phyloP scores from a whole-genome alignment of 2,888 invertebrate species.

The Plagiodera versicolora region DNA sequence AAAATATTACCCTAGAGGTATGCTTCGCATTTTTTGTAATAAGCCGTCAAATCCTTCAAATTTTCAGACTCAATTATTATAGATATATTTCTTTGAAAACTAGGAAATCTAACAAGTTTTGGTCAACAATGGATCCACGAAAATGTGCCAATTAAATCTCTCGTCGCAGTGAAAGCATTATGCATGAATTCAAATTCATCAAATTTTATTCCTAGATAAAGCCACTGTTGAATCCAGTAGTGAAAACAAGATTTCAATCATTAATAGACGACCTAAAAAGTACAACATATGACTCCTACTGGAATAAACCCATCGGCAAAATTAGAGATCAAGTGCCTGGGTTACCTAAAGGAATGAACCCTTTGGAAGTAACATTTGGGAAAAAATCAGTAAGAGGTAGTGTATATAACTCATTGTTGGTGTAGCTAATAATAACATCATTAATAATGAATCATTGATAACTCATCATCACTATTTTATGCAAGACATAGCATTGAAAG shows the following conservation, averaged over 20 bases:
- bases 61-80: too few relatives aligned
- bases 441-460: neutral
- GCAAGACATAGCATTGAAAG: conserved; percentile 35
- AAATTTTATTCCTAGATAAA: conserved; percentile 34
- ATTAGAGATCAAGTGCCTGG: conserved; percentile 52
- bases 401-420: neutral
- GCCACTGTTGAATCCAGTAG: conserved; percentile 45
- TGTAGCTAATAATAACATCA: too few relatives aligned
- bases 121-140: too few relatives aligned
- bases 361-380: conserved; percentile 52
- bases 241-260: conserved; percentile 54
- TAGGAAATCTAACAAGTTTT: too few relatives aligned
- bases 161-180: too few relatives aligned
- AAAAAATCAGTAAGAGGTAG: conserved; percentile 36
- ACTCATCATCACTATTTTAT: neutral
- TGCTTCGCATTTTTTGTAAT: too few relatives aligned
- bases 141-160: too few relatives aligned
- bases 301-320: conserved; percentile 55
- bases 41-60: too few relatives aligned
- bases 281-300: conserved; percentile 56
- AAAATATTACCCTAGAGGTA: too few relatives aligned
- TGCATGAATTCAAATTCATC: too few relatives aligned
- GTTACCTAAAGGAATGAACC: conserved; percentile 54
- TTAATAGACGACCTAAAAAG: conserved; percentile 56
- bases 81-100: too few relatives aligned